Base-by-base conservation (phyloP, 2,888 invertebrate genomes). In the Scrobipalpa costella region DNA sequence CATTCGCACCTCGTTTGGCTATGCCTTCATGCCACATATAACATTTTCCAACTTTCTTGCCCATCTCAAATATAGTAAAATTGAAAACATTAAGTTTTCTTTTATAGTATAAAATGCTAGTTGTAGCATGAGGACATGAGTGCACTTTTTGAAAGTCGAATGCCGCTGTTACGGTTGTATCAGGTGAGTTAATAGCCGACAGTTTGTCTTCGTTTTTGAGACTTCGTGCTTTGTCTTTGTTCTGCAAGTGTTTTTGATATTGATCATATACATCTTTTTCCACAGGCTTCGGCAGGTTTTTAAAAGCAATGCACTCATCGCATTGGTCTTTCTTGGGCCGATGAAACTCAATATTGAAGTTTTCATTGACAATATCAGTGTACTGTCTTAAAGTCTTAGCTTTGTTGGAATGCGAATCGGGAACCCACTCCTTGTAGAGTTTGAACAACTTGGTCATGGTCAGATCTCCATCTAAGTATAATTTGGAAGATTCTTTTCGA, bases 61-160 rank as follows among this genome's bases (percentile, higher is more conserved):
- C 65, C 52, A 63, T 34, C 11, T 65, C 61, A 58, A 52, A 65
- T 27, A 59, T 47, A 50, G 63, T 66, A 52, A 66, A 66, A 58
- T 63, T 61, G 15, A 57, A 52, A 52, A 58, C 27, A 44, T 36
- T 27, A 36, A 66, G 38, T 50, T 58, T 66, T 47, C 63, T 57
- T 61, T 66, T 66, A 44, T 63, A 66, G 15, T 66, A 66, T 21
- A 66, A 58, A 3, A 62, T 40, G 34, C 61, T 59, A 7, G 34
- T 40, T 21, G 61, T 49, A n/a, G 57, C 66, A 38, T 63, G 57
- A 9, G 55, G 55, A 19, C 58, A 40, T 61, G 62, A 49, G 40
- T 36, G 57, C 15, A 60, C 49, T 59, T 65, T 66, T 66, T 66
- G 62, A 15, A 66, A 63, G 17, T 66, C 66, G 47, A 63, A 63